These are phyloP conservation scores for Dreissena rostriformis DNA, from an alignment of 1,140 invertebrate species.

Conservation along the genomic window DNA sequence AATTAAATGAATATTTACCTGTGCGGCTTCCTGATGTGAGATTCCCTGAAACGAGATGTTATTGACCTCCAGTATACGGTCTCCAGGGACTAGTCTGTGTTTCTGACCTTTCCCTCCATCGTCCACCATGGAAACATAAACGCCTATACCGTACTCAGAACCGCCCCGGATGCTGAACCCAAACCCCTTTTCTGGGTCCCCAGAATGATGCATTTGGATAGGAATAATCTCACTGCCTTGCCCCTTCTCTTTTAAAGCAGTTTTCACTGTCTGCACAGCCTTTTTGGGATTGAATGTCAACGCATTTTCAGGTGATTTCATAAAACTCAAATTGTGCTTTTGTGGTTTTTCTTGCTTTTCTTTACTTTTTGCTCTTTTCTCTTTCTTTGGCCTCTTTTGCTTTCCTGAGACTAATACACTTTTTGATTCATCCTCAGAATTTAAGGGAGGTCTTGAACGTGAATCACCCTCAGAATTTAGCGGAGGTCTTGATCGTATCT, in stretches of 20 bases:
- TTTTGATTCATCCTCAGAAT: not conserved
- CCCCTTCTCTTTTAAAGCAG: constrained; percentile 1
- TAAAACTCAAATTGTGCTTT: too few relatives aligned
- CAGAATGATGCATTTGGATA: constrained; percentile 30
- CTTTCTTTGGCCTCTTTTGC: constrained; percentile 19
- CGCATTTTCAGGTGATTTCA: not conserved
- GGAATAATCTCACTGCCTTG: constrained; percentile 28
- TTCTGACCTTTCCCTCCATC: constrained; percentile 65
- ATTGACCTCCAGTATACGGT: constrained; percentile 74
- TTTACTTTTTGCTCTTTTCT: constrained; percentile 14
- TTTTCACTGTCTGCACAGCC: constrained; percentile 27
- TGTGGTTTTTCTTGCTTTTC: not conserved
- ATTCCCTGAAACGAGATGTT: constrained; percentile 73
- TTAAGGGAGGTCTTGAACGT: not conserved
- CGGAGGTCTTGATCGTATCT: constrained; percentile 25
- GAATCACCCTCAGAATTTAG: not conserved
- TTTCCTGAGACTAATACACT: not conserved
- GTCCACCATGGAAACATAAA: constrained; percentile 73
- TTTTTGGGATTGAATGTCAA: constrained; percentile 15
- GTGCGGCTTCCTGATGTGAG: constrained; percentile 72
- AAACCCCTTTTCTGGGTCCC: constrained; percentile 55
- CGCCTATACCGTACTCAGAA: constrained; percentile 72
- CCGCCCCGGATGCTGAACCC: constrained; percentile 78
- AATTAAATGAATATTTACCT: constrained; percentile 57
- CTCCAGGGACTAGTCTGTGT: constrained; percentile 70